A percentile compares a stretch with the other conserved stretches of the same genome.
Conservation (phyloP, 2,888 invertebrate genomes). For the Pharmacophagus antenor region DNA sequence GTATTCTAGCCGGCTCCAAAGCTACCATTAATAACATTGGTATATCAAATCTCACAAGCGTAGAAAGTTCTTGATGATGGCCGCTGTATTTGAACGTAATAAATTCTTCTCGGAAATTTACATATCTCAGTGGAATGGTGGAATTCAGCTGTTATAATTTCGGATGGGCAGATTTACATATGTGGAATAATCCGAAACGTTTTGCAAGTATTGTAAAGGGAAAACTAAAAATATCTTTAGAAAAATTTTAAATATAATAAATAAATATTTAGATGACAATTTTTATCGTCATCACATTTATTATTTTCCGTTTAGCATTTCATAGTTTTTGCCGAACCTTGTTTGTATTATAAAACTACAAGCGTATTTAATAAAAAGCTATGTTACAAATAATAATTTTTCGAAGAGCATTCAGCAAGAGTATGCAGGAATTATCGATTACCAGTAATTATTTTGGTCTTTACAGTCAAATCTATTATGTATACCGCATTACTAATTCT, state of each 20-base stretch:
- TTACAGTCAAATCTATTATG: too few relatives aligned
- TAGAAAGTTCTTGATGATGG: conserved; percentile 18
- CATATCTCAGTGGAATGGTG: conserved; percentile 12
- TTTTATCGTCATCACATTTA: background rate
- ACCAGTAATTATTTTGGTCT: too few relatives aligned
- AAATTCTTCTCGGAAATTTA: conserved; percentile 22
- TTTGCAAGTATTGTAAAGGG: background rate
- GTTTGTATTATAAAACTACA: too few relatives aligned
- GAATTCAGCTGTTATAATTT: conserved; percentile 21
- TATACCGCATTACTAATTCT: too few relatives aligned
- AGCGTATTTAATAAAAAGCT: too few relatives aligned
- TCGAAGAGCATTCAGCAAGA: too few relatives aligned
- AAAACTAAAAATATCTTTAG: too few relatives aligned
- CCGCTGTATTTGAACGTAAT: conserved; percentile 18
- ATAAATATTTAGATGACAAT: background rate
- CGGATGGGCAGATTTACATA: conserved; percentile 1
- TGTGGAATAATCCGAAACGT: conserved; percentile 6
- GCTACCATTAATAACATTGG: conserved; percentile 7
- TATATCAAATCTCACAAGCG: conserved; percentile 10
- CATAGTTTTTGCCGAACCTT: too few relatives aligned
- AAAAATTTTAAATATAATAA: too few relatives aligned
- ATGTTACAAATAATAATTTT: too few relatives aligned
- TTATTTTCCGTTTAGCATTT: too few relatives aligned
- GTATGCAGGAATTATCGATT: too few relatives aligned
- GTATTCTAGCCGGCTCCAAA: background rate